Evolutionary conservation across 2,113 vertebrate genomes (phyloP).

Genomic region (Trematomus loennbergii): DNA sequence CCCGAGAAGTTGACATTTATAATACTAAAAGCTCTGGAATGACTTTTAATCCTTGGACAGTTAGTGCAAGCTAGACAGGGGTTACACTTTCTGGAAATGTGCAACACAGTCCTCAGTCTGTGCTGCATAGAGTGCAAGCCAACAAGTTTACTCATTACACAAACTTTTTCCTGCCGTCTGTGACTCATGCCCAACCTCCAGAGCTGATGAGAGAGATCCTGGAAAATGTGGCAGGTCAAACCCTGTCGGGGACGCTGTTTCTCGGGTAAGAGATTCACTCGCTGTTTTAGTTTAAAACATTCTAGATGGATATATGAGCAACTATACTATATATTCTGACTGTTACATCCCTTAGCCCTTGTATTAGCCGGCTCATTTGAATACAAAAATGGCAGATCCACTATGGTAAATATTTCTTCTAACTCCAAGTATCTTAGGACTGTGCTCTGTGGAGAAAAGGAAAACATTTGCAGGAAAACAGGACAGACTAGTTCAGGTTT

Average conservation of each 20-base stretch:
- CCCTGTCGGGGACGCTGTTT: not conserved
- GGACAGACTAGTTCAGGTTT: too few relatives aligned
- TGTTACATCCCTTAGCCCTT: not conserved
- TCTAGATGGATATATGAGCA: not conserved
- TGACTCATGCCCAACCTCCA: conserved; percentile 34
- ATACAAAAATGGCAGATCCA: not conserved
- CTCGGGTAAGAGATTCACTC: not conserved
- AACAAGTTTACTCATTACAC: conserved; percentile 43
- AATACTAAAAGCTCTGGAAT: not conserved
- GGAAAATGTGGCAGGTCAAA: not conserved
- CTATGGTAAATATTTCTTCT: too few relatives aligned
- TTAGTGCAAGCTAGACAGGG: not conserved
- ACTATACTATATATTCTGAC: not conserved
- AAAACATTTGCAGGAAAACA: not conserved
- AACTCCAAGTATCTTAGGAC: too few relatives aligned
- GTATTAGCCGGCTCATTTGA: not conserved
- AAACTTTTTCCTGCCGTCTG: not conserved
- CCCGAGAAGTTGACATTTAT: too few relatives aligned
- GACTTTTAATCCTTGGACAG: not conserved
- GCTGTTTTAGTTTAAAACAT: not conserved
- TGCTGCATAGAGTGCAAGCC: conserved; percentile 5
- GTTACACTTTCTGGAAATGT: conserved; percentile 11
- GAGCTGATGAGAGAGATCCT: not conserved
- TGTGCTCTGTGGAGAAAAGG: not conserved
- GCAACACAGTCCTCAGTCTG: conserved; percentile 17